Evolutionary conservation across 2,888 invertebrate species (phyloP), one percentile per base, ranked within the genome.

Genomic region (Orchestes rusci): DNA sequence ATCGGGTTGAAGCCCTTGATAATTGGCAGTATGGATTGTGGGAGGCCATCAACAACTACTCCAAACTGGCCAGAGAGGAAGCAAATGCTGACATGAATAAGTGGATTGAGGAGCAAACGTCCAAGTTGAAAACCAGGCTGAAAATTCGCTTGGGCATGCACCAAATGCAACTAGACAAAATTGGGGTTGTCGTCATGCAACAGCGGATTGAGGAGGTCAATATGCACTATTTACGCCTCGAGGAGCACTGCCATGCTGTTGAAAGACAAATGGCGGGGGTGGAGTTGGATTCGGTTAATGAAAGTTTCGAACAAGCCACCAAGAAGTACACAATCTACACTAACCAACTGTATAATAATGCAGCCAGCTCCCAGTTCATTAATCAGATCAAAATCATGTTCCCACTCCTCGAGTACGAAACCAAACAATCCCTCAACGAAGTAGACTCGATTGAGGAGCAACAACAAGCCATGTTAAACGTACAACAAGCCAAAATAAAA

Each of bases 11-110:
- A 10, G 61, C 61, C 3, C 53, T 63, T 2, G 56, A 56, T 23
- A 65, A 65, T 43, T 65, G 65, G 65, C 60, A 60, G 54, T 60
- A 61, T 51, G 65, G 65, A 59, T 61, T 43, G 10, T 59, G 60
- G 58, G 62, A 62, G 49, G 57, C 56, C 1, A 57, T 64, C 15
- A 51, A 56, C 8, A 53, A 52, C 13, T 62, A 61, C 33, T 35
- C 50, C 12, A 17, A 17, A 1, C 49, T 51, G 2, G 59, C 61
- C 29, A 58, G 42, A 50, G 46, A 54, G 1, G 62, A 62, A 41
- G 47, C 57, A 17, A 10, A 44, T 20, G 41, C 44, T 2, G 38
- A 50, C 17, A 53, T 57, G 0, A 48, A 55, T 1, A 27, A 42
- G 4, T 60, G 60, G 61, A 47, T 57, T 3, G 32, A 48, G 8